Conservation (phyloP, 2,113 vertebrate genomes). For the Nyctibius bracteatus region DNA sequence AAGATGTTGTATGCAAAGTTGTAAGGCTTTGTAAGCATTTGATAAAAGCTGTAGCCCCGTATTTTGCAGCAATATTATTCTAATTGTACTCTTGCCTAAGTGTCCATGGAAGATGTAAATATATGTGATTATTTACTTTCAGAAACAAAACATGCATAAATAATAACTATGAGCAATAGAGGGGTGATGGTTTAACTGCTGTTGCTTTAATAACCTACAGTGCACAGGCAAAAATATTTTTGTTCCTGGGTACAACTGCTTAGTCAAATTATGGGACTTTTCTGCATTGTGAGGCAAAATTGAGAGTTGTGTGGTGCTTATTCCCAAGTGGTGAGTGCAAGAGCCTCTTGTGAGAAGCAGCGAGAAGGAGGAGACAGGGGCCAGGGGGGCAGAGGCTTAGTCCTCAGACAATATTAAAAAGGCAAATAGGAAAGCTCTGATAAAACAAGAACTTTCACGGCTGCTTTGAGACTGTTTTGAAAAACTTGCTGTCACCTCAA, state of each 20-base stretch:
- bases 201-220: not conserved
- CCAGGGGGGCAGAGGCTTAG: not conserved
- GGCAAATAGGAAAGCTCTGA: not conserved
- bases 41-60: not conserved
- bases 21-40: not conserved
- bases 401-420: not conserved
- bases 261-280: not conserved
- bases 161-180: not conserved
- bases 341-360: not conserved
- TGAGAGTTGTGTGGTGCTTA: not conserved
- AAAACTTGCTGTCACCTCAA: not conserved
- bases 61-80: not conserved
- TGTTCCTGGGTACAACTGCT: not conserved
- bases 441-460: not conserved
- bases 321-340: not conserved
- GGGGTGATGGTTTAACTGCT: not conserved
- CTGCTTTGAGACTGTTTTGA: not conserved
- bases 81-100: not conserved
- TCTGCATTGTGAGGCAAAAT: not conserved
- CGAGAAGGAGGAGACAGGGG: accelerated
- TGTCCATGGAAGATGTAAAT: not conserved
- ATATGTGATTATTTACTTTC: not conserved
- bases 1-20: not conserved
- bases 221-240: not conserved
- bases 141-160: not conserved